A percentile compares a stretch with the other conserved stretches of the same genome.
These are phyloP conservation scores for Hozukius guyotensis DNA, from an alignment of 2,797 vertebrate genomes.

Conservation along the genomic window DNA sequence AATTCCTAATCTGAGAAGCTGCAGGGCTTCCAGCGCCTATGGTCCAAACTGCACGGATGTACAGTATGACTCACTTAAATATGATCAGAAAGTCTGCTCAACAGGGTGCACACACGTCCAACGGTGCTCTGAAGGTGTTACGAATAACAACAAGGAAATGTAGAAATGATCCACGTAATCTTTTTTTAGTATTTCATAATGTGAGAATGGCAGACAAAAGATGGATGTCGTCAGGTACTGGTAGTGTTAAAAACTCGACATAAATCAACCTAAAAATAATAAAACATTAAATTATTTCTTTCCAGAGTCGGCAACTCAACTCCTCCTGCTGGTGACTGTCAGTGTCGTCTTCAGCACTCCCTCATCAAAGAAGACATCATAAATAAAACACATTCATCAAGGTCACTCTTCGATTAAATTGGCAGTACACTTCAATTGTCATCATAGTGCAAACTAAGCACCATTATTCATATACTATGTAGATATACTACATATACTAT, in stretches of 20 bases:
- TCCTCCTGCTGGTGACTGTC: not conserved
- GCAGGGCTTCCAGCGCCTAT: slow-evolving; percentile 48
- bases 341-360: too few species aligned
- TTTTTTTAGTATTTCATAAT: not conserved
- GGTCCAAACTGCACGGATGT: slow-evolving; percentile 34
- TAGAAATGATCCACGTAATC: not conserved
- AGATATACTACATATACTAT: not conserved
- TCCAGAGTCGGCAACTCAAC: not conserved
- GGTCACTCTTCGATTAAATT: slow-evolving; percentile 8
- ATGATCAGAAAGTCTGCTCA: slow-evolving; percentile 10
- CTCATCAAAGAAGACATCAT: not conserved
- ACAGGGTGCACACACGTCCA: not conserved
- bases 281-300: not conserved
- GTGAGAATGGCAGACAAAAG: not conserved
- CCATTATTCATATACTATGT: not conserved
- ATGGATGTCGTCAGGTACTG: not conserved
- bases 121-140: not conserved
- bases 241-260: not conserved
- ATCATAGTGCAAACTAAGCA: not conserved
- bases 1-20: slow-evolving; percentile 58
- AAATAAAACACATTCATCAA: slow-evolving; percentile 9
- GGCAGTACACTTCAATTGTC: not conserved
- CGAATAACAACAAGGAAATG: not conserved
- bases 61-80: slow-evolving; percentile 26
- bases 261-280: not conserved